Base-by-base conservation (phyloP, 1,140 invertebrate genomes). In the Pantala flavescens region DNA sequence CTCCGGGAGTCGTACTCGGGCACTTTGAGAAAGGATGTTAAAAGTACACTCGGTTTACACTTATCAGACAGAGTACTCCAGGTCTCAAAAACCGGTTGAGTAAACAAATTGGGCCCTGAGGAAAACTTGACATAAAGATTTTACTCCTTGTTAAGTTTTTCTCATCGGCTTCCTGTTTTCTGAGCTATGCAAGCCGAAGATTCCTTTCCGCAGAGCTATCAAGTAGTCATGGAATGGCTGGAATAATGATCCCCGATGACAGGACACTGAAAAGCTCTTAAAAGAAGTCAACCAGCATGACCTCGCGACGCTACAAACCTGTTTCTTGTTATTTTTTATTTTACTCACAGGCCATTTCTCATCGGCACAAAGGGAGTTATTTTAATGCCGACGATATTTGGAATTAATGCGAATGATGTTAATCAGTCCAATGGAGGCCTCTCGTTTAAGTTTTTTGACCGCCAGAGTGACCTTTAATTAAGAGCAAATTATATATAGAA, bases 41-140 rank as follows among this genome's bases (percentile, higher is more conserved):
- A 36, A 36, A 36, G 28, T 36, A 36, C 49, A 63, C n/a, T 63
- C 49, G n/a, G 49, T 19, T 63, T 63, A 63, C n/a, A 63, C 49
- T 63, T 63, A 63, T 63, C 49, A 19, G 49, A 63, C 49, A 63
- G 28, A 36, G 49, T 21, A 63, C 49, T 63, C 49, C 49, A 63
- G 12, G n/a, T 19, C 49, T 16, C 49, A 19, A 63, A 63, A 63
- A 63, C 49, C 49, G 49, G 49, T 63, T 63, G 49, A 63, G n/a
- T 63, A 63, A 63, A 63, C 49, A 63, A 63, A 63, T 63, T 63
- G 49, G n/a, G n/a, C 49, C 49, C n/a, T 63, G 12, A 63, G n/a
- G 49, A 63, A 63, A 63, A 63, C 49, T 63, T 63, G 49, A 63
- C 49, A 63, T 63, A 63, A 63, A 63, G 49, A 63, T 63, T 63